Percentiles rank a stretch among this genome's conserved stretches.
Evolutionary conservation across 2,113 vertebrate species (phyloP).

Genomic region (Pterocles orientalis): DNA sequence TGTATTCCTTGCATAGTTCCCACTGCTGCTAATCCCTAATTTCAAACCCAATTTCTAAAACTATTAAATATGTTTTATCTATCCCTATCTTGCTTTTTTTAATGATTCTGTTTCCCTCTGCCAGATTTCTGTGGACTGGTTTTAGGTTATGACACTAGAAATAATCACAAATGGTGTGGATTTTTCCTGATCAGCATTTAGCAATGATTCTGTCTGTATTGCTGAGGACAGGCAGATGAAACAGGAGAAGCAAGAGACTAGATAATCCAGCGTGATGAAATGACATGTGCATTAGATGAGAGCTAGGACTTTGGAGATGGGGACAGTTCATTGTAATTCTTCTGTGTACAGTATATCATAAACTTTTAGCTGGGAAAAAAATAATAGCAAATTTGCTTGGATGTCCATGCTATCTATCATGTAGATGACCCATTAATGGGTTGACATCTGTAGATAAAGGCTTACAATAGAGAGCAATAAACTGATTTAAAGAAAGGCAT

Average conservation of each 20-base stretch:
- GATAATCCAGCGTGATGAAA: neutral
- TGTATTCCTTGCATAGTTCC: neutral
- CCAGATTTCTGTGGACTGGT: neutral
- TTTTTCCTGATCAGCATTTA: neutral
- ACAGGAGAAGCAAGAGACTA: neutral
- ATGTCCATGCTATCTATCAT: neutral
- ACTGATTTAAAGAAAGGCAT: constrained; percentile 8
- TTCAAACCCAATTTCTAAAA: neutral
- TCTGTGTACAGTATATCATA: neutral
- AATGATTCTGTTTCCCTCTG: neutral
- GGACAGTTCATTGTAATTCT: neutral
- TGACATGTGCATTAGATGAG: neutral
- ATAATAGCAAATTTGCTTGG: neutral
- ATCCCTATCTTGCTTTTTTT: neutral
- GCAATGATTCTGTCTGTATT: neutral
- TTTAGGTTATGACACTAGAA: neutral
- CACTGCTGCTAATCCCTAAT: neutral
- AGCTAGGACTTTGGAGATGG: neutral
- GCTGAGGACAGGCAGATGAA: neutral
- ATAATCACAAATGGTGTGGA: neutral
- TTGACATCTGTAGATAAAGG: neutral
- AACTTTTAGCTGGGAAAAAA: neutral
- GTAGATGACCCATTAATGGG: neutral
- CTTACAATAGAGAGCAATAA: neutral
- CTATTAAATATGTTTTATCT: neutral